phyloP scores from a whole-genome alignment of 2,888 invertebrate species.

The Rhingia campestris region DNA sequence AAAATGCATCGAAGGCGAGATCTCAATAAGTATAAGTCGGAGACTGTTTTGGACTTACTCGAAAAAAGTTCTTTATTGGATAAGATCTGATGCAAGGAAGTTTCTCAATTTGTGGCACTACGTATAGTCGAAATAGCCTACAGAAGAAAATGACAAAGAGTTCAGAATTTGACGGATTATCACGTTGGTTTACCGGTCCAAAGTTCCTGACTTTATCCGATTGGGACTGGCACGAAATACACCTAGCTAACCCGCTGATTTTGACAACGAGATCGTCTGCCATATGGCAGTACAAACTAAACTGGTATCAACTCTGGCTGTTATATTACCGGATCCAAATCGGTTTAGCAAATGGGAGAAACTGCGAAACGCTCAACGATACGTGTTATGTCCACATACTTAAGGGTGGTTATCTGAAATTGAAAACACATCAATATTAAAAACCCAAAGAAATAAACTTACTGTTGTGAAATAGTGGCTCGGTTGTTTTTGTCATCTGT shows the following conservation, averaged over 20 bases:
- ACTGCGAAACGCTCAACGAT: conserved; percentile 2
- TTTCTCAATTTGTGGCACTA: conserved; percentile 53
- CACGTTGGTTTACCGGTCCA: conserved; percentile 45
- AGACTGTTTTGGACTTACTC: conserved; percentile 57
- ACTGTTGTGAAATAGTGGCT: no score
- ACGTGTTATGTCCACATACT: no score
- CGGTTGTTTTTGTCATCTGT: no score
- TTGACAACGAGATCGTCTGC: neutral
- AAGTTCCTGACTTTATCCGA: conserved; percentile 1
- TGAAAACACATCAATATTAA: no score
- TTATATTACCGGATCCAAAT: conserved; percentile 23
- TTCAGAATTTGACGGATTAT: conserved; percentile 25
- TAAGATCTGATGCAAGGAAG: conserved; percentile 32
- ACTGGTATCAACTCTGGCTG: neutral
- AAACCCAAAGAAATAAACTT: no score
- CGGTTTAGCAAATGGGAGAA: conserved; percentile 47
- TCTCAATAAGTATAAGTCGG: conserved; percentile 28
- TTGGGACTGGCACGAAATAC: conserved; percentile 16
- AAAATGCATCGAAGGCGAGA: conserved; percentile 7
- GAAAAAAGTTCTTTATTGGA: conserved; percentile 47
- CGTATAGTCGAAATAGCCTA: conserved; percentile 55
- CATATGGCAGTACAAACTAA: no score
- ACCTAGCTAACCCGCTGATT: neutral
- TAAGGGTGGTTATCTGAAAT: no score
- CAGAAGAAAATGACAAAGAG: conserved; percentile 27